A percentile compares a stretch with the other conserved stretches of the same genome.
phyloP scores from a whole-genome alignment of 2,888 invertebrate genomes.

The Calameuta pallipes region DNA sequence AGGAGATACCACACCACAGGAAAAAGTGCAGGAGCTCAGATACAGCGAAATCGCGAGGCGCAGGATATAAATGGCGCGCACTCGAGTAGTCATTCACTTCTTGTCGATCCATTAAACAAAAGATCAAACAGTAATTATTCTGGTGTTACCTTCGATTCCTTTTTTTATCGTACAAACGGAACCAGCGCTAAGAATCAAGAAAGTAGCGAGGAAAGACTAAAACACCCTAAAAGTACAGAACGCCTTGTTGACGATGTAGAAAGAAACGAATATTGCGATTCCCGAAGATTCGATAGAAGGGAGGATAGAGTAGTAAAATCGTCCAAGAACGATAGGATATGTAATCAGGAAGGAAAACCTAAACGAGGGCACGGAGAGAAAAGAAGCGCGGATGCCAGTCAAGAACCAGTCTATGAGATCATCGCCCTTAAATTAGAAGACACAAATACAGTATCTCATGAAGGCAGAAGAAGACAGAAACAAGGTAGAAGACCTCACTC shows the following conservation, averaged over 20 bases:
- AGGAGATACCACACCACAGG: slow-evolving; percentile 56
- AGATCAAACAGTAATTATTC: slow-evolving; percentile 35
- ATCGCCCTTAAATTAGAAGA: slow-evolving; percentile 42
- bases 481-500: slow-evolving; percentile 53
- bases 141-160: slow-evolving; percentile 39
- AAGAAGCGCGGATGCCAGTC: slow-evolving; percentile 27
- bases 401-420: slow-evolving; percentile 51
- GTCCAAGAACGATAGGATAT: slow-evolving; percentile 18
- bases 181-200: slow-evolving; percentile 39
- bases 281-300: slow-evolving; percentile 33
- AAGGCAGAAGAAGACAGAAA: slow-evolving; percentile 38
- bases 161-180: slow-evolving; percentile 51
- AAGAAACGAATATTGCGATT: slow-evolving; percentile 35
- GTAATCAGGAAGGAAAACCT: slow-evolving; percentile 31
- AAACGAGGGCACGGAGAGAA: slow-evolving; percentile 33
- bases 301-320: slow-evolving; percentile 22
- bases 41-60: slow-evolving; percentile 7
- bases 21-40: slow-evolving; percentile 35
- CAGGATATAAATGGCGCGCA: slow-evolving; percentile 43
- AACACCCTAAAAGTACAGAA: slow-evolving; percentile 58
- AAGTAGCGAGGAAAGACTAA: slow-evolving; percentile 38
- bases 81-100: slow-evolving; percentile 36
- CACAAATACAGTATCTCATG: slow-evolving; percentile 15
- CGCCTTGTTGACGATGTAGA: slow-evolving; percentile 50
- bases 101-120: slow-evolving; percentile 43